Conservation (phyloP, 2,113 vertebrate species). For the Trachemys scripta region DNA sequence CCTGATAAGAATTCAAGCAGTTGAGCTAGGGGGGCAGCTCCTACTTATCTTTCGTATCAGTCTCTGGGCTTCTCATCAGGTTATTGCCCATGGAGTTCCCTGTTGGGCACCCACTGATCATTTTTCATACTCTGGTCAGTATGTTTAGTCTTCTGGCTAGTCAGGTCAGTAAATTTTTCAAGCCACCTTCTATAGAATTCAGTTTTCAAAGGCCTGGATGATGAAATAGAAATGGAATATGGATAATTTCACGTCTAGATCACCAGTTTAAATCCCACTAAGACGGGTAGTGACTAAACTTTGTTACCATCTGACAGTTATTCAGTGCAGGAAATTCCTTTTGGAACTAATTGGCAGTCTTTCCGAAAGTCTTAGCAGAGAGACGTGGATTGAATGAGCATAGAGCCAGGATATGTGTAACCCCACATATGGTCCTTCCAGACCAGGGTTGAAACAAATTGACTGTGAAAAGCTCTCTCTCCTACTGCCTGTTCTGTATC, state of each 20-base stretch:
- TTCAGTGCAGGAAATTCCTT: not conserved
- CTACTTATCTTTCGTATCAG: not conserved
- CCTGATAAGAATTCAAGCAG: not conserved
- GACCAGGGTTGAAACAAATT: not conserved
- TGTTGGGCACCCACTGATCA: not conserved
- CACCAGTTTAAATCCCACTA: not conserved
- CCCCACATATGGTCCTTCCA: not conserved
- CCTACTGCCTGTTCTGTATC: not conserved
- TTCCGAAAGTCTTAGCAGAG: not conserved
- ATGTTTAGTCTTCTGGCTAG: not conserved
- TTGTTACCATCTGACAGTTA: not conserved
- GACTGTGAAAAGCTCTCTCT: not conserved
- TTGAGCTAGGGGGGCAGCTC: accelerated
- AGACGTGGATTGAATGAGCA: not conserved
- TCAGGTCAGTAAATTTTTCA: not conserved
- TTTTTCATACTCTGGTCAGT: not conserved
- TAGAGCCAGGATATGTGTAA: not conserved
- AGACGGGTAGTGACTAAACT: accelerated
- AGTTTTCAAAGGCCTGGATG: not conserved
- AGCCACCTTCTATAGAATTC: conserved; percentile 14
- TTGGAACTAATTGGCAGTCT: not conserved
- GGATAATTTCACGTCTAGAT: not conserved
- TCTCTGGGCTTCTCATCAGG: not conserved
- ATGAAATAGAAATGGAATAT: not conserved
- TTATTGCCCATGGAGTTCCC: not conserved